phyloP scores from a whole-genome alignment of 2,113 vertebrate genomes.

The Elgaria multicarinata region DNA sequence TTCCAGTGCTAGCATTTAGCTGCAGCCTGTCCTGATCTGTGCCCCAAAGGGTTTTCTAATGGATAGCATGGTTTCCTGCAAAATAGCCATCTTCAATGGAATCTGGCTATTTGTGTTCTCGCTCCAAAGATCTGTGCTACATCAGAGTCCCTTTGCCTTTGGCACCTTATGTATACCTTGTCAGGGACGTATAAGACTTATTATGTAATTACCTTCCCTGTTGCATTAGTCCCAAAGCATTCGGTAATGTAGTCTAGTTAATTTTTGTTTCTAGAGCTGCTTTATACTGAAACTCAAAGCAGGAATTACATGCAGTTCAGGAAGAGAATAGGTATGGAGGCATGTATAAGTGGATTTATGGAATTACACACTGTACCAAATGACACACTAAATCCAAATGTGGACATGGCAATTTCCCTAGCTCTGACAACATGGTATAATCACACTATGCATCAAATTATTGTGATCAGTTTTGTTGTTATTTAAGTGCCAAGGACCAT shows the following conservation, averaged over 20 bases:
- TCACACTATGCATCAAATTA: constrained; percentile 40
- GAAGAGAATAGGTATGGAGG: constrained; percentile 60
- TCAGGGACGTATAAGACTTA: constrained; percentile 58
- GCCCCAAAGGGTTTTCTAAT: neutral
- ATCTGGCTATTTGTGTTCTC: neutral
- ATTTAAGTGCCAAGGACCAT: neutral
- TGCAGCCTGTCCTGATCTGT: neutral
- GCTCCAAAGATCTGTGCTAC: neutral
- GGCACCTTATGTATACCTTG: constrained; percentile 36
- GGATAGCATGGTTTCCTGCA: neutral
- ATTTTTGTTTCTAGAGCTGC: constrained; percentile 68
- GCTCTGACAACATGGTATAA: constrained; percentile 58
- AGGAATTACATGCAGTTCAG: constrained; percentile 58
- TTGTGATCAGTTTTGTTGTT: constrained; percentile 5
- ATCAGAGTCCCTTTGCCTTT: neutral
- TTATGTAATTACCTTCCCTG: constrained; percentile 62
- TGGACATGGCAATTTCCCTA: constrained; percentile 66
- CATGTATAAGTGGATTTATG: constrained; percentile 64
- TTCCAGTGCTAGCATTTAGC: neutral
- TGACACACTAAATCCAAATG: constrained; percentile 66
- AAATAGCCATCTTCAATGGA: neutral
- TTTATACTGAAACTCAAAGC: constrained; percentile 55
- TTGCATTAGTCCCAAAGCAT: constrained; percentile 59
- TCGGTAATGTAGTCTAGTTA: constrained; percentile 65
- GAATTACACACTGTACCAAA: constrained; percentile 61